A percentile compares a stretch with the other conserved stretches of the same genome.
Evolutionary conservation across 2,797 vertebrate genomes (phyloP).

Genomic region (Pristis pectinata): DNA sequence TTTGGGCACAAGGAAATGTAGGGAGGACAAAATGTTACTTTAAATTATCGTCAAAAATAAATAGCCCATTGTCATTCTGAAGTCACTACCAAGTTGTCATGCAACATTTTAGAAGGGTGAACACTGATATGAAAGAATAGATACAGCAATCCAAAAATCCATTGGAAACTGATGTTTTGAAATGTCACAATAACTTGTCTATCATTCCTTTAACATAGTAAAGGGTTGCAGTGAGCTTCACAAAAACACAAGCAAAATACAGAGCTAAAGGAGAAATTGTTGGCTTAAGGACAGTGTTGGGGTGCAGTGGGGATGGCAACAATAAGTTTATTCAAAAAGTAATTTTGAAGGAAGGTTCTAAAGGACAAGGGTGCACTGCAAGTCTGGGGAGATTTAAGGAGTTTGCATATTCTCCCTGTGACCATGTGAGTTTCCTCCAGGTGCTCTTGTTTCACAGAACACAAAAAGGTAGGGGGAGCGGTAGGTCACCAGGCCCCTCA

Average conservation of each 20-base stretch:
- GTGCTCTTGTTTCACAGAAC: too few relatives aligned
- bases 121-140: neutral
- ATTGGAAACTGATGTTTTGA: neutral
- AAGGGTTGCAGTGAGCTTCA: too few relatives aligned
- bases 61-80: neutral
- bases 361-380: neutral
- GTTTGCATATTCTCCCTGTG: too few relatives aligned
- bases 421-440: too few relatives aligned
- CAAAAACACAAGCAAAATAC: neutral
- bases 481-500: too few relatives aligned
- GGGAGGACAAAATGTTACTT: neutral
- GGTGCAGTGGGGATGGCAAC: too few relatives aligned
- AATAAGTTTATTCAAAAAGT: neutral
- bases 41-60: neutral
- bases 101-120: neutral
- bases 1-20: neutral
- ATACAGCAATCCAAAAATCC: neutral
- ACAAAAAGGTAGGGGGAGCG: too few relatives aligned
- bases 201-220: neutral
- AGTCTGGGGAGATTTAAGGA: neutral
- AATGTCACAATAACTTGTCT: neutral
- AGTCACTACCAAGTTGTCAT: neutral
- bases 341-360: neutral
- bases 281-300: neutral
- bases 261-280: neutral